Evolutionary conservation across 2,797 vertebrate genomes (phyloP).

Genomic region (Cygnus olor): DNA sequence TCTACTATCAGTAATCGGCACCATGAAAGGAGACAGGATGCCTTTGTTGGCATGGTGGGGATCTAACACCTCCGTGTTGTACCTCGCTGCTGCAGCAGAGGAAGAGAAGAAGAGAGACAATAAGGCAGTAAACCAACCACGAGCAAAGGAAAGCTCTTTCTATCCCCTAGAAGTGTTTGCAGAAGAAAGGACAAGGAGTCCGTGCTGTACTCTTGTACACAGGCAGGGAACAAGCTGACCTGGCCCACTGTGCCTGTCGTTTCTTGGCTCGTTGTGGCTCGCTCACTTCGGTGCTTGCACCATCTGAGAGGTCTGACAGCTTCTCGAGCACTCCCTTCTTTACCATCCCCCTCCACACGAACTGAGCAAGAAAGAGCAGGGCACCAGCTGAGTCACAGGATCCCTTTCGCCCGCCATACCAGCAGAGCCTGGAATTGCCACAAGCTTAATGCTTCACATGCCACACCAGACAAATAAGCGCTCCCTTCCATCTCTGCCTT

Average conservation of each 20-base stretch:
- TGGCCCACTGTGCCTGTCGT: background rate
- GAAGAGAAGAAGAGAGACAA: background rate
- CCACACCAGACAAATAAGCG: constrained; percentile 14
- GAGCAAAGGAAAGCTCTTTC: background rate
- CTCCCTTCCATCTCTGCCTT: background rate
- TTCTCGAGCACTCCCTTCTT: constrained; percentile 21
- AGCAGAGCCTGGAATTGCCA: background rate
- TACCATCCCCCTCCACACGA: background rate
- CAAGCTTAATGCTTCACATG: constrained; percentile 6
- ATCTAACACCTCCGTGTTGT: background rate
- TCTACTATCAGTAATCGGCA: background rate
- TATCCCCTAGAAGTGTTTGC: background rate
- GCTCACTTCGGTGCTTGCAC: background rate
- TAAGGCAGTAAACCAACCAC: background rate
- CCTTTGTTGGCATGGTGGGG: background rate
- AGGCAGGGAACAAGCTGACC: background rate
- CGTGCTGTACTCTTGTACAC: background rate
- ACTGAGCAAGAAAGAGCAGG: background rate
- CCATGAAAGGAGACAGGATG: background rate
- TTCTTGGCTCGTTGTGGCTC: background rate
- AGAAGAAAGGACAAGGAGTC: background rate
- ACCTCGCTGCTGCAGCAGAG: background rate
- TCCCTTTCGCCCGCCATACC: constrained; percentile 7
- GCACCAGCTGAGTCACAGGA: constrained; percentile 40
- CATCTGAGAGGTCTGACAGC: background rate